Base-by-base conservation (phyloP, 2,113 vertebrate species). In the Megaleporinus macrocephalus region DNA sequence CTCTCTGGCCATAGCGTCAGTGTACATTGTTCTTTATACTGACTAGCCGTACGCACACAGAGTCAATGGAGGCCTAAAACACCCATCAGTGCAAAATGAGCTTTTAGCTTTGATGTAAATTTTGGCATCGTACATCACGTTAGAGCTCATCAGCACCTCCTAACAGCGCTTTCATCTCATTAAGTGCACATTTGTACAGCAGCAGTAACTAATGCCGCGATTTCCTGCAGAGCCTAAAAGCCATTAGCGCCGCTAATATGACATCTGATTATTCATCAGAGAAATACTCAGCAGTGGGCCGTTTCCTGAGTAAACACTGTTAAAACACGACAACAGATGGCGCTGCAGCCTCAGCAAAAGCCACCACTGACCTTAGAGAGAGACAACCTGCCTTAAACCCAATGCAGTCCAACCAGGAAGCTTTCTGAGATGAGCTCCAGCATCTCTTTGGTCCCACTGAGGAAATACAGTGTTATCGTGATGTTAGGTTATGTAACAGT, bases 251-350 rank as follows among this genome's bases (percentile, higher is more conserved):
- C 29, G 61, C 61, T 29, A 12, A 27, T 63, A 63, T 29, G 27
- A 26, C 49, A 5, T 27, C 24, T 63, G 61, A 12, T 27, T 26
- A 63, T 29, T 26, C 61, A 63, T 27, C n/a, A 63, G 27, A 30
- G 1, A 30, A 55, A 22, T 55, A 20, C 29, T 30, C 26, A 16
- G 63, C 18, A 29, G 18, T 30, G 63, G 53, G 20, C 7, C 5
- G 53, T 20, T 22, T 55, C 20, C 7, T 7, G 5, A 22, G 22
- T 2, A 55, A 55, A 1, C 5, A 55, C 29, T 20, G 11, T 57
- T n/a, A 33, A 41, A 59, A 59, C 18, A 11, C 7, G 41, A 11
- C 87, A 86, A 47, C 44, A 89, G 89, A 75, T 86, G 86, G 85
- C 51, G 78, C 89, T 76, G 59, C 30, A 53, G 55, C 36, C 53